A percentile compares a stretch with the other conserved stretches of the same genome.
These are phyloP conservation scores for Struthio camelus DNA, from an alignment of 2,113 vertebrate species.

Conservation along the genomic window DNA sequence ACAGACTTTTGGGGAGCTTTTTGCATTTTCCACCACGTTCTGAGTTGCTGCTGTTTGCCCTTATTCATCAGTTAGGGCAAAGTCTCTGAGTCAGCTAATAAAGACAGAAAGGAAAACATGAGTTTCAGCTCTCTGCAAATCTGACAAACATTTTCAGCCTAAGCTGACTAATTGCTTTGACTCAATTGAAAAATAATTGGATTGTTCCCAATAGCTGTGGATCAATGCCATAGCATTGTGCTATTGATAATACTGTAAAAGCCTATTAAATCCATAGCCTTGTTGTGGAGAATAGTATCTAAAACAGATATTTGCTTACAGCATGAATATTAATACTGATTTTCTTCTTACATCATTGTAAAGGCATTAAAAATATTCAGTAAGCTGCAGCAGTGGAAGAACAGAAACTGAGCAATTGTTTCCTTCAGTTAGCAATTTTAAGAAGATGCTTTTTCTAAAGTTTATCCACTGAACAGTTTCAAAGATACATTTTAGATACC, in stretches of 20 bases:
- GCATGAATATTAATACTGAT: background rate
- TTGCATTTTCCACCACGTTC: background rate
- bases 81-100: background rate
- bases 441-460: background rate
- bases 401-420: background rate
- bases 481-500: background rate
- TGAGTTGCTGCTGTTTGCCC: background rate
- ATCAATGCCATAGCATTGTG: constrained; percentile 33
- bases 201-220: constrained; percentile 32
- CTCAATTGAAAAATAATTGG: constrained; percentile 36
- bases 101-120: background rate
- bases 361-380: background rate
- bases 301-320: background rate
- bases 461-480: background rate
- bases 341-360: background rate
- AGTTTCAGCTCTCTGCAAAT: background rate
- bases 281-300: background rate
- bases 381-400: background rate
- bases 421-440: background rate
- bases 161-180: constrained; percentile 33
- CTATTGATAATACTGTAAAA: constrained; percentile 33
- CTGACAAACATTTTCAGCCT: constrained; percentile 29
- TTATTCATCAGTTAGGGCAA: background rate
- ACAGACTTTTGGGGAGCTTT: background rate
- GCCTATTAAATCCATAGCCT: constrained; percentile 27